Evolutionary conservation across 2,113 vertebrate genomes (phyloP), one percentile per base, ranked within the genome.

Genomic region (Elephantulus edwardii): DNA sequence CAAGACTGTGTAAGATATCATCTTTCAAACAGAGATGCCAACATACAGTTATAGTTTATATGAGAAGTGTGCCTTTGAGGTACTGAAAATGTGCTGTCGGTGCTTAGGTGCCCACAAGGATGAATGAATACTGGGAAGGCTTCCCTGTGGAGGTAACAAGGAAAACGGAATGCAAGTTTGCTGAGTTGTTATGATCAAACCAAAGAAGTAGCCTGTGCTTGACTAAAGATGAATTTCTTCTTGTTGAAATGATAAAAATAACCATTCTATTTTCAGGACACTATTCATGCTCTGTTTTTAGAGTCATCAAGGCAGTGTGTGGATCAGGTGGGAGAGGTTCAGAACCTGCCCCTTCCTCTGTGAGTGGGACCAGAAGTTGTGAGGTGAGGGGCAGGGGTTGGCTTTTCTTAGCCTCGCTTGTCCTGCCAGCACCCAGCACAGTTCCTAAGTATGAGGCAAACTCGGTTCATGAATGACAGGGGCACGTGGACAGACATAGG

Each of bases 41-140:
- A 5, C 2, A 8, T 0, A 24, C 1, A 75, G 9, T 17, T 12
- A 46, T 10, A n/a, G 40, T 9, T 8, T 38, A 48, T 2, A 0
- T 2, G 28, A 68, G 28, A 60, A 71, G 12, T 33, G 28, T 26
- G 19, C 58, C 40, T 42, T n/a, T 0, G 0, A 3, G 46, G 13
- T 64, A 26, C 8, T 24, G 2, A 33, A 50, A 76, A 89, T 24
- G 22, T 58, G 11, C 58, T 28, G 50, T 40, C 14, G 64, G 10
- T 7, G 3, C 3, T 1, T 1, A 70, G 28, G 10, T 3, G 13
- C 26, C 35, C 4, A 22, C 62, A 44, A 28, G 19, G 19, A 8
- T 14, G 22, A 11, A 17, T 0, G 38, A 89, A 46, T 42, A 50
- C 13, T 30, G 13, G 12, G 24, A 64, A 20, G 5, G 12, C 56